Evolutionary conservation across 2,113 vertebrate genomes (phyloP), one percentile per base, ranked within the genome.

Genomic region (Bufo gargarizans): DNA sequence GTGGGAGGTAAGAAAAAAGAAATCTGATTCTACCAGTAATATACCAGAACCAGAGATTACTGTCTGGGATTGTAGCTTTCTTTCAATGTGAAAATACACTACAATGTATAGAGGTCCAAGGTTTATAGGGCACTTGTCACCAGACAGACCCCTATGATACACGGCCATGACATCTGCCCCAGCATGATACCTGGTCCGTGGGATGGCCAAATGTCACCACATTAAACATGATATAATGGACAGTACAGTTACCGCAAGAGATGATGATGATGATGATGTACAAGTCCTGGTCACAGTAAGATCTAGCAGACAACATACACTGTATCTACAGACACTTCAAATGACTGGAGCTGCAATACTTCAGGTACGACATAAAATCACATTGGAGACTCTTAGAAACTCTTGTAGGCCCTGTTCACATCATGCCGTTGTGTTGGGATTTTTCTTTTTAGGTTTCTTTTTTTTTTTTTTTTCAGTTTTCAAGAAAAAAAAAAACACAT

Each of bases 61-160:
- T 19, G 13, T 53, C 71, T 50, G 49, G 82, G 13, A 84, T 33
- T 63, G 85, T 86, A 86, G 85, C 49, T 65, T 86, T 63, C 63
- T 86, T 86, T 86, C 85, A 86, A 86, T 86, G 76, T 86, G 85
- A 86, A 86, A 86, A 78, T 67, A 61, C n/a, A 78, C 85, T 86
- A 86, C 85, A 78, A 65, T 56, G 55, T 65, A 79, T 77, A 76
- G 77, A 86, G 53, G 13, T 63, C 79, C 20, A n/a, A 83, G 45
- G n/a, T 67, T 47, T 84, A 55, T 61, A 63, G 65, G 59, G 59
- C 58, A 50, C 17, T 13, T 83, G 61, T 49, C 47, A 16, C 71
- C 49, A 55, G 61, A 84, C 65, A 84, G n/a, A 69, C 69, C 82
- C 58, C 11, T 84, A 84, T 69, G 6, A 71, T 84, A 22, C 20